A percentile compares a stretch with the other conserved stretches of the same genome.
Conservation (phyloP, 1,140 invertebrate genomes). For the Coelopa frigida region DNA sequence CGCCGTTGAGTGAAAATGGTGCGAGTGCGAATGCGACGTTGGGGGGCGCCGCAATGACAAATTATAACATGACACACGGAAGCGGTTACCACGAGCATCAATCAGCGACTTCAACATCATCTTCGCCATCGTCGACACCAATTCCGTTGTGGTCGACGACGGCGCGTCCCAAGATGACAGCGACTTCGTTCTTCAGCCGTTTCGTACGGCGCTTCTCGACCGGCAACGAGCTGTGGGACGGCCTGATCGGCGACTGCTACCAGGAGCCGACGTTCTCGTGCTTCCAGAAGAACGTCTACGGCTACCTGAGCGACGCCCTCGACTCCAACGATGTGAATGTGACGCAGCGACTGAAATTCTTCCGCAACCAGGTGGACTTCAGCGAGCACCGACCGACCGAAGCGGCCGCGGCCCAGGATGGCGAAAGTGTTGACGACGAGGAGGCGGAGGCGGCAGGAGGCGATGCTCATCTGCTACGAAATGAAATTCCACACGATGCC, state of each 20-base stretch:
- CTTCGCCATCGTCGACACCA: neutral
- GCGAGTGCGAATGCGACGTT: constrained; percentile 4
- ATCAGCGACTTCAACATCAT: neutral
- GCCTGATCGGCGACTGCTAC: constrained; percentile 61
- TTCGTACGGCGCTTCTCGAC: constrained; percentile 46
- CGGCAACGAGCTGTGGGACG: constrained; percentile 63
- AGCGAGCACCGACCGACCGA: constrained; percentile 44
- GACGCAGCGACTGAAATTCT: constrained; percentile 61
- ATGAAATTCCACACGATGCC: constrained; percentile 15
- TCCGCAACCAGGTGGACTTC: constrained; percentile 57
- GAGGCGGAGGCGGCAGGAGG: constrained; percentile 27
- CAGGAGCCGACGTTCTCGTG: constrained; percentile 59
- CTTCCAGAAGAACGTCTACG: constrained; percentile 67
- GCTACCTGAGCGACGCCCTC: constrained; percentile 58
- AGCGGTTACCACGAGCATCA: neutral
- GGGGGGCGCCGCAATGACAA: neutral
- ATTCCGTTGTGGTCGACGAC: neutral
- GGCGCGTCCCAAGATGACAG: too few species aligned
- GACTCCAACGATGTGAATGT: constrained; percentile 59
- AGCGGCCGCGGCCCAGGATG: constrained; percentile 31
- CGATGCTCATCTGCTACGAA: constrained; percentile 7
- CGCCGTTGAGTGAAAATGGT: too few species aligned
- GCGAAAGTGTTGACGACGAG: constrained; percentile 29
- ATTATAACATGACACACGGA: neutral
- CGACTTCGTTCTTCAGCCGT: constrained; percentile 30